Evolutionary conservation across 2,888 invertebrate species (phyloP).

Genomic region (Oligia strigilis): DNA sequence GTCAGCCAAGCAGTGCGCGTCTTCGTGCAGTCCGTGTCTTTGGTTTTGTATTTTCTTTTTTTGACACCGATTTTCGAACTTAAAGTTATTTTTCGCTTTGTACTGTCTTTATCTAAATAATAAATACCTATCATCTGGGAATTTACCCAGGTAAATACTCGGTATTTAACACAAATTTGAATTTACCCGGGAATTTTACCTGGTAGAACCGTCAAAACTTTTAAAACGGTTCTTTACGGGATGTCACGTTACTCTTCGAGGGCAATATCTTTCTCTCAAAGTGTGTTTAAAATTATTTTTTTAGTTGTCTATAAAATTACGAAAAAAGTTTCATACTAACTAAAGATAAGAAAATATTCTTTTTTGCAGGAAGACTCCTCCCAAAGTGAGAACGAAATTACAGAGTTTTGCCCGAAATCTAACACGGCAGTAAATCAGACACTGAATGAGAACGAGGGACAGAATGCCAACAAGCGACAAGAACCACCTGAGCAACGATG

Average conservation of each 20-base stretch:
- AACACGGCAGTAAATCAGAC: neutral
- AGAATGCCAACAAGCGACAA: neutral
- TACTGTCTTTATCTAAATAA: no score
- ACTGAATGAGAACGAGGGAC: constrained; percentile 3
- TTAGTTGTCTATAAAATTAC: no score
- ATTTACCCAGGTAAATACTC: no score
- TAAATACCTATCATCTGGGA: no score
- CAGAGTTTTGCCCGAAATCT: constrained; percentile 6
- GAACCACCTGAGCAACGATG: no score
- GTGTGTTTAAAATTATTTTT: neutral
- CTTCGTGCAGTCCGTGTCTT: neutral
- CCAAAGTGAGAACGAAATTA: neutral
- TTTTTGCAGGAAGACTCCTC: neutral
- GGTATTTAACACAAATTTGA: no score
- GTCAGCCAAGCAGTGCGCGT: neutral
- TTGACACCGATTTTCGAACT: neutral
- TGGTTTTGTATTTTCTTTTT: neutral
- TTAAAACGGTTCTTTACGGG: neutral
- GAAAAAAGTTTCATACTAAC: no score
- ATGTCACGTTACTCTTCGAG: neutral
- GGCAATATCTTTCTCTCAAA: neutral
- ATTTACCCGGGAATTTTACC: no score
- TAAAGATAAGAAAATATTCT: neutral
- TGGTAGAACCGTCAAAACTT: neutral
- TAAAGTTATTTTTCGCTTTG: neutral